Evolutionary conservation across 2,797 vertebrate species (phyloP).

Genomic region (Diceros bicornis): DNA sequence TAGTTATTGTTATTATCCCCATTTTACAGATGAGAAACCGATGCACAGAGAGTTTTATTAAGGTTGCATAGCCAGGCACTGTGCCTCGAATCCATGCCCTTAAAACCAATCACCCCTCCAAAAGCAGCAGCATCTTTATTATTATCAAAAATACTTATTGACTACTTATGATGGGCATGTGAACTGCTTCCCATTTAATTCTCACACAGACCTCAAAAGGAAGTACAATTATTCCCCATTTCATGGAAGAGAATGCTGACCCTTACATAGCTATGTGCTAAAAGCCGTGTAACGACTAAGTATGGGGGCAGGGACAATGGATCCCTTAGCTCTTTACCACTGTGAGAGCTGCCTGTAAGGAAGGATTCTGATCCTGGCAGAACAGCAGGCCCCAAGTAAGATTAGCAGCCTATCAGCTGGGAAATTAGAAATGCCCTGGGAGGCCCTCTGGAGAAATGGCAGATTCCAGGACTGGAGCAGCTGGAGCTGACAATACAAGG

Average conservation of each 20-base stretch:
- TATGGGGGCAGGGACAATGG: neutral
- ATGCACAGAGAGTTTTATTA: neutral
- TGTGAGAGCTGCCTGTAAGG: neutral
- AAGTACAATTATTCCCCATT: neutral
- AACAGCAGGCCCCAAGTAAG: neutral
- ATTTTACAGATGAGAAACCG: conserved; percentile 35
- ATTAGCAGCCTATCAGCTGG: neutral
- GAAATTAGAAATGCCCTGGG: neutral
- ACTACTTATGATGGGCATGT: neutral
- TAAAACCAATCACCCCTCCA: neutral
- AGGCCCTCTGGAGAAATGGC: neutral
- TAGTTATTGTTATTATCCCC: neutral
- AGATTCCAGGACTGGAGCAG: neutral
- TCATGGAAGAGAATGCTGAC: neutral
- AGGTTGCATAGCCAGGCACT: neutral
- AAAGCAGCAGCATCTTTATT: neutral
- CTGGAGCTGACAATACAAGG: neutral
- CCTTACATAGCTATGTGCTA: neutral
- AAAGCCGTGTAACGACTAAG: neutral
- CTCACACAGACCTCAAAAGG: neutral
- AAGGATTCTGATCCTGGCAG: neutral
- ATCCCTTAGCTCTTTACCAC: neutral
- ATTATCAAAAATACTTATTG: neutral
- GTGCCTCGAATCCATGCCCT: neutral
- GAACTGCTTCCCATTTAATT: neutral